Base-by-base conservation (phyloP, 2,797 vertebrate genomes). In the Pelochelys cantorii region DNA sequence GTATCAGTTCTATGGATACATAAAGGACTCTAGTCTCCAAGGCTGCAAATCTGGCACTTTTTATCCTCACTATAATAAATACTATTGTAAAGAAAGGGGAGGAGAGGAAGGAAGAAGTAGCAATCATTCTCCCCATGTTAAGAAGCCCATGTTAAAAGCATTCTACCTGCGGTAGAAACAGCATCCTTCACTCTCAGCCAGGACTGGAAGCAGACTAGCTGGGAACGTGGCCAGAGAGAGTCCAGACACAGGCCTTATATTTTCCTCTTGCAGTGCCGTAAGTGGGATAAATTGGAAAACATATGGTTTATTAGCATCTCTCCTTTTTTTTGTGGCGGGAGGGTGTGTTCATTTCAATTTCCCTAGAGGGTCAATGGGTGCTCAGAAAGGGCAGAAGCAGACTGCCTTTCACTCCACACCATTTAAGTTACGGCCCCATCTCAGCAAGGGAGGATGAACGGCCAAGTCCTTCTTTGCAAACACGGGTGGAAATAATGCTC, bases 391-490 rank as follows among this genome's bases (percentile, higher is more conserved):
- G 88, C 81, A 89, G 84, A 88, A 57, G 84, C 83, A 95, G 75
- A 86, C 75, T 94, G 71, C 83, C 82, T 95, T 95, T 95, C 92
- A 95, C 89, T 92, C 2, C 86, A 81, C 96, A 93, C 86, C 92
- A 62, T 90, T 87, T 89, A 92, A 94, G 22, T 77, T 85, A 90
- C 55, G 81, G 81, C 88, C 96, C 95, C 85, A 87, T 31, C 15
- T 88, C 80, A 79, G 86, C 83, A 95, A 37, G 65, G 82, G 83
- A 93, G 84, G 79, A 77, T 82, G 68, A 93, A 56, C 1, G 17
- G 78, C 52, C 59, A 0, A 56, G 55, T 52, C 55, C 54, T 42
- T 3, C 81, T 3, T 18, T 27, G 34, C 53, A 68, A 81, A 87
- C 79, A 65, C 22, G 62, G 62, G 53, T 83, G 82, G 42, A 87